Percentiles rank a stretch among this genome's conserved stretches.
phyloP scores from a whole-genome alignment of 2,888 invertebrate species.

The Euzetes globulus region DNA sequence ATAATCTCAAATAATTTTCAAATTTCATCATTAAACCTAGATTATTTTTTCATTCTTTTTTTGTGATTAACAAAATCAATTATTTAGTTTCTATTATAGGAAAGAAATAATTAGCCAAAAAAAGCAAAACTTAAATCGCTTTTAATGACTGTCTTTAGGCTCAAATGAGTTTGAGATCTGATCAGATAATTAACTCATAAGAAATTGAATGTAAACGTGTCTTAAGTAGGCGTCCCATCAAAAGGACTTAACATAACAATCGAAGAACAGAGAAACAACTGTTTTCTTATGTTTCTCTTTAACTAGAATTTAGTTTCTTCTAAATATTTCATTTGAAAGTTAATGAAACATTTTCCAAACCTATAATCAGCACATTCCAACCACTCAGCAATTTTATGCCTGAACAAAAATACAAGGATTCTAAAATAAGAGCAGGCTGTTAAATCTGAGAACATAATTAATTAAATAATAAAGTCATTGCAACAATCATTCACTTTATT shows the following conservation, averaged over 20 bases:
- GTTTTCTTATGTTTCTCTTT: neutral
- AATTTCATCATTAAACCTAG: too few relatives aligned
- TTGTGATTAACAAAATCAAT: too few relatives aligned
- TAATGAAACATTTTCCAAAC: neutral
- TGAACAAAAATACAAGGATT: too few relatives aligned
- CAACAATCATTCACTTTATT: too few relatives aligned
- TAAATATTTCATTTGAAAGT: neutral
- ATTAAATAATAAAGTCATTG: too few relatives aligned
- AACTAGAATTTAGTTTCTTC: neutral
- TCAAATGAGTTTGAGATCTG: neutral
- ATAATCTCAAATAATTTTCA: too few relatives aligned
- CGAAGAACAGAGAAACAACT: neutral
- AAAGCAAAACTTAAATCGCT: neutral
- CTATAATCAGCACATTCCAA: neutral
- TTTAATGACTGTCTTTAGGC: neutral
- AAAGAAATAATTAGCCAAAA: neutral
- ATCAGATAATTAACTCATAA: conserved; percentile 13
- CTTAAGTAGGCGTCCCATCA: neutral
- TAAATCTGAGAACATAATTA: too few relatives aligned
- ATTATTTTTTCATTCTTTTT: too few relatives aligned
- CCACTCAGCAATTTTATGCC: too few relatives aligned
- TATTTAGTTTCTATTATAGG: too few relatives aligned
- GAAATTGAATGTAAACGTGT: neutral
- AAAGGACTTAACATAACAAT: neutral
- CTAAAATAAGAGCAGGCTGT: too few relatives aligned